These are phyloP conservation scores for Chrysolina haemoptera DNA, from an alignment of 2,888 invertebrate species.

Conservation along the genomic window DNA sequence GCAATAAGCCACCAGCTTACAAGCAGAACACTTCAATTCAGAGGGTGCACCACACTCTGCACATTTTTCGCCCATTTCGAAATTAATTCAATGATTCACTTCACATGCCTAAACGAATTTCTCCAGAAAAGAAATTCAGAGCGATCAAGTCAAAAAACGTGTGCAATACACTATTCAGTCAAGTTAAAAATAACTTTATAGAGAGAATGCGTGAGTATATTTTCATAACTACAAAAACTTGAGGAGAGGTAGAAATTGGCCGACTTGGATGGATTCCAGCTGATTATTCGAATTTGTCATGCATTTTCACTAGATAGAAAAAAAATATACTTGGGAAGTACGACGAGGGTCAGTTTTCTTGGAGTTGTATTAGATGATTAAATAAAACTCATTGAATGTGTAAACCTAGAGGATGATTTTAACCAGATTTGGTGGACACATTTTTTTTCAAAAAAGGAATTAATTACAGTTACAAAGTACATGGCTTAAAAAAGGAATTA, in stretches of 20 bases:
- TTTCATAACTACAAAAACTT: conserved; percentile 8
- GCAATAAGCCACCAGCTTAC: conserved; percentile 77
- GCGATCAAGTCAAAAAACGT: not conserved
- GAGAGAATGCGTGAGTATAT: conserved; percentile 8
- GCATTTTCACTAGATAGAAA: no score
- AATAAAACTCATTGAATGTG: no score
- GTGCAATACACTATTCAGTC: not conserved
- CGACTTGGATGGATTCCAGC: conserved; percentile 2
- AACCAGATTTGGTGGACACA: no score
- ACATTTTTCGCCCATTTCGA: conserved; percentile 66
- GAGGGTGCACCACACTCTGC: conserved; percentile 73
- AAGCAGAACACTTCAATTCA: conserved; percentile 75
- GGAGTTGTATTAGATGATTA: no score
- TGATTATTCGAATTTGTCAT: not conserved
- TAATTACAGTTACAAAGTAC: no score
- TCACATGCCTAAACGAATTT: not conserved
- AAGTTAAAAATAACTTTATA: conserved; percentile 11
- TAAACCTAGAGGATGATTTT: no score
- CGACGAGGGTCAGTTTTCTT: no score
- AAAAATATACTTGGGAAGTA: no score
- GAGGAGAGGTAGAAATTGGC: conserved; percentile 1
- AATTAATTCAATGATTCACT: not conserved
- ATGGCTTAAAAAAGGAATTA: no score
- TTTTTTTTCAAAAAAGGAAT: no score
- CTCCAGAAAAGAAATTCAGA: not conserved